phyloP scores from a whole-genome alignment of 2,797 vertebrate genomes.

The Xiphorhynchus erythropygius region DNA sequence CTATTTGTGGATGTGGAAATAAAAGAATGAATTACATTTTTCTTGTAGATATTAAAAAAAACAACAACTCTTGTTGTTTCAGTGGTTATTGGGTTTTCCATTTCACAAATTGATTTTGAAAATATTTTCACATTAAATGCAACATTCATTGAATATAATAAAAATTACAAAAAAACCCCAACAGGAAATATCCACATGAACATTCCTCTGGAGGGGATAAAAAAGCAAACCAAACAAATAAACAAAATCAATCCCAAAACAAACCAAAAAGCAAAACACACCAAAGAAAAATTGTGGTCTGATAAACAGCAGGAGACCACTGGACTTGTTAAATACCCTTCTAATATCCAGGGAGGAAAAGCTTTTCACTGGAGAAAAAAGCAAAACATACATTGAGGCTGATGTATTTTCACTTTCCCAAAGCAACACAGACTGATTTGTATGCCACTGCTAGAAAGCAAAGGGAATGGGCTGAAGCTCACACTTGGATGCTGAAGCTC shows the following conservation, averaged over 20 bases:
- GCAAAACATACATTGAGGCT: background rate
- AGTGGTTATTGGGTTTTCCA: background rate
- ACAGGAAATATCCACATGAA: background rate
- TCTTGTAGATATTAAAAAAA: background rate
- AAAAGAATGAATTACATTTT: background rate
- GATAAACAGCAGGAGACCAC: background rate
- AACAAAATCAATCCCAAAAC: accelerated
- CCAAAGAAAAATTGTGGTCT: background rate
- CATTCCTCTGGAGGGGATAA: background rate
- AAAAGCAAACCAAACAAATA: accelerated
- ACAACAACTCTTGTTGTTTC: background rate
- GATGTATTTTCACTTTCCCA: background rate
- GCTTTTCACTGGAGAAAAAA: background rate
- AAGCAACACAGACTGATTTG: background rate
- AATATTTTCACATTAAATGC: background rate
- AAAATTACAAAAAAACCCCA: background rate
- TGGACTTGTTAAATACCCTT: background rate
- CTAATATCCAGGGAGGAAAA: background rate
- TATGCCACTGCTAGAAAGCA: background rate
- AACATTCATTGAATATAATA: background rate
- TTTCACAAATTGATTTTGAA: background rate
- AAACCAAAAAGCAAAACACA: background rate
- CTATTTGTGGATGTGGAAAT: background rate
- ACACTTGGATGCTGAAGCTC: background rate
- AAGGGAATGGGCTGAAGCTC: background rate